Percentiles rank a stretch among this genome's conserved stretches.
Conservation (phyloP, 1,140 invertebrate genomes). For the Reticulitermes speratus region DNA sequence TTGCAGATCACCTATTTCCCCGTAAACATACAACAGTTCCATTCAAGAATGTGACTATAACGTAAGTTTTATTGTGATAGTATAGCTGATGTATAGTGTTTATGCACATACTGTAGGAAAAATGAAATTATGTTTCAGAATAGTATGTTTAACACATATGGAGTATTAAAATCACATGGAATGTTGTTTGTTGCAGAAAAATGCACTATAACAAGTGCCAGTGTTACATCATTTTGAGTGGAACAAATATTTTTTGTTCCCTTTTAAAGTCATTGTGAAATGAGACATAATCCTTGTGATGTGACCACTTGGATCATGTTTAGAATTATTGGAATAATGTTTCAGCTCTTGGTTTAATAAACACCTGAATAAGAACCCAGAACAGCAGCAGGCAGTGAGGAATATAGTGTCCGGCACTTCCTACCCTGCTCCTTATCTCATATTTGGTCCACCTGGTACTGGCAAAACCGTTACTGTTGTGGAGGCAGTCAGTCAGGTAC, state of each 20-base stretch:
- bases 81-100: too few relatives aligned
- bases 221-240: too few relatives aligned
- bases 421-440: slow-evolving; percentile 68
- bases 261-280: too few relatives aligned
- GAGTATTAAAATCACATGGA: too few relatives aligned
- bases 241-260: too few relatives aligned
- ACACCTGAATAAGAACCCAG: slow-evolving; percentile 61
- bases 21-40: not conserved
- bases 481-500: slow-evolving; percentile 64
- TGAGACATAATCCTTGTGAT: too few relatives aligned
- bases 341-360: slow-evolving; percentile 35
- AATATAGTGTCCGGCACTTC: slow-evolving; percentile 59
- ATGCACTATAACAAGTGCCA: too few relatives aligned
- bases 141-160: too few relatives aligned
- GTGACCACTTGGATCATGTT: too few relatives aligned
- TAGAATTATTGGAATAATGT: not conserved
- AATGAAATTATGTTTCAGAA: too few relatives aligned
- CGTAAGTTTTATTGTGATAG: not conserved
- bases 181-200: too few relatives aligned
- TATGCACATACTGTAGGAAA: too few relatives aligned
- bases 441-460: slow-evolving; percentile 79
- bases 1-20: not conserved
- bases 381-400: slow-evolving; percentile 59
- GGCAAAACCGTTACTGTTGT: slow-evolving; percentile 78
- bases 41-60: not conserved